Evolutionary conservation across 2,888 invertebrate genomes (phyloP), one percentile per base, ranked within the genome.

Genomic region (Melipona bicolor): DNA sequence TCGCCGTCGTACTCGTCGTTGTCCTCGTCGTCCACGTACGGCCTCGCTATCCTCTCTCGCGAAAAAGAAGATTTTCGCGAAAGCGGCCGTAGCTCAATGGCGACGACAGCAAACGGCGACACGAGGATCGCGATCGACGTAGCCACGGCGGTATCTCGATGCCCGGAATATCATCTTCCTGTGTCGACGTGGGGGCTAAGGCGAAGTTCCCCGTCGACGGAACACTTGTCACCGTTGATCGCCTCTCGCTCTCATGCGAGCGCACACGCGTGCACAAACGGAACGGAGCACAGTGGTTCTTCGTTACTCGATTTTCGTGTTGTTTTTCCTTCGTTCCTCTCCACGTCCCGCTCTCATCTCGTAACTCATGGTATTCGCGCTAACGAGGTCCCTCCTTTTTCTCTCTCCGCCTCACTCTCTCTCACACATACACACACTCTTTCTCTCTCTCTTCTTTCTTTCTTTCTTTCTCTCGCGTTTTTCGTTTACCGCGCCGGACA

Each of bases 141-240:
- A 80, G 78, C 83, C 77, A 76, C 85, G 76, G 54, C 77, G 82
- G 59, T 67, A 43, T 74, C 64, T 77, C 77, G 74, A 79, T 85
- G 74, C 77, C 81, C 85, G 72, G 88, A 82, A 88, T 91, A 89
- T 90, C 91, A 88, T 91, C 88, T 85, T 91, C 85, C 77, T 85
- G 86, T 85, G 86, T 85, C 80, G 80, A 85, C 76, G 80, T 74
- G 82, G 83, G 79, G 77, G 82, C 83, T 77, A 70, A 81, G 75
- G 68, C 77, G 65, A 79, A 77, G 68, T 79, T 79, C 77, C 77
- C 86, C 70, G 71, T 79, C 74, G 72, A 79, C 83, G 72, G 81
- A 84, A 77, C 80, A 76, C 82, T 89, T 85, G 88, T 87, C 88
- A 87, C 89, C 85, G 89, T 61, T 76, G 72, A 80, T 79, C 76